Evolutionary conservation across 2,113 vertebrate species (phyloP), one percentile per base, ranked within the genome.

Genomic region (Promerops cafer): DNA sequence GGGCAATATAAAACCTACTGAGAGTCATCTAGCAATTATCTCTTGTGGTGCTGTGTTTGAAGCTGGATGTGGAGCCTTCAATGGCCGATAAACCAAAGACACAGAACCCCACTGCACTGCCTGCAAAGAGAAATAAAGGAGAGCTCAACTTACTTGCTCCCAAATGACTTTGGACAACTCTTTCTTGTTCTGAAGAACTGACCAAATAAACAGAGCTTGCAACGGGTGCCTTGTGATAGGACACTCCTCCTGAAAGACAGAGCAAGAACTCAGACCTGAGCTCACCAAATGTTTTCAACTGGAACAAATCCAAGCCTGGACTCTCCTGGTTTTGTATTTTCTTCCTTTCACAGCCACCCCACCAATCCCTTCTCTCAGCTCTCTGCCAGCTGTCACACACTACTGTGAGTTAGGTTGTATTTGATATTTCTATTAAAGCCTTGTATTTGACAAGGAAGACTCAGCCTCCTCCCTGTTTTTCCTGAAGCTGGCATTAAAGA

Each of bases 121-220:
- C 53, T 39, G 24, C 52, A n/a, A 60, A 26, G 35, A 78, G 60
- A 20, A 83, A 63, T 17, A 42, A 56, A 70, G 35, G 15, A 40
- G 13, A 61, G 37, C 26, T 49, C 71, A 28, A 50, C 83, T 89
- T 93, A 99, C 99, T 98, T 99, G 98, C 57, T 99, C 99, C 99
- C 99, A 99, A 44, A 98, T 98, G 10, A 99, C 99, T 74, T 99
- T 98, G 61, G 99, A 99, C 86, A 99, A 95, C 31, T 99, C 98
- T 83, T 96, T 99, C 90, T 99, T 99, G 96, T 99, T 99, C 97
- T 99, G 99, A 86, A 99, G 97, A 6, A 99, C 90, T n/a, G 99
- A 98, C 99, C 99, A 99, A 88, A 99, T 99, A 96, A 99, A 99
- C 45, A 99, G 98, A 56, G 99, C 99, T 81, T 98, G 98, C 81